phyloP scores from a whole-genome alignment of 2,888 invertebrate genomes.

The Andrena flavipes region DNA sequence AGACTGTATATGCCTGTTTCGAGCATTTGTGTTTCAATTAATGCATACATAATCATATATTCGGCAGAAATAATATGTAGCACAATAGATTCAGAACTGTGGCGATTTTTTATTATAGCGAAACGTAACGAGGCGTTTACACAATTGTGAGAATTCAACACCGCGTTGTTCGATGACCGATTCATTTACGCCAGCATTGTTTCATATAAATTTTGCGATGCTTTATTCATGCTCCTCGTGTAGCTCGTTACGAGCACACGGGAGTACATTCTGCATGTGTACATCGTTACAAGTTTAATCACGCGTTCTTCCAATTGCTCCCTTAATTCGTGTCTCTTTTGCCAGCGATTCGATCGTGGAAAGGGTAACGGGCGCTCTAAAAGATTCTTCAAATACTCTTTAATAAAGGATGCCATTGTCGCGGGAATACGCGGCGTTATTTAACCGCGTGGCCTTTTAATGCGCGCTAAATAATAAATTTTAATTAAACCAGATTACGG shows the following conservation, averaged over 20 bases:
- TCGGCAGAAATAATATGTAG: no score
- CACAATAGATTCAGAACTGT: no score
- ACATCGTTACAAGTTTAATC: not conserved
- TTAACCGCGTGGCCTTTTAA: constrained; percentile 25
- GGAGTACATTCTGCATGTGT: not conserved
- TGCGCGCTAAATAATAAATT: constrained; percentile 40
- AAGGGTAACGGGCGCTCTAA: not conserved
- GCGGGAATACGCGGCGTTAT: constrained; percentile 16
- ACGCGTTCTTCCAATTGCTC: not conserved
- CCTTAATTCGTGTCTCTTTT: not conserved
- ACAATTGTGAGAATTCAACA: no score
- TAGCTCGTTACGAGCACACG: not conserved
- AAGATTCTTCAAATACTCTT: not conserved
- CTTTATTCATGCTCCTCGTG: not conserved
- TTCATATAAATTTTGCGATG: not conserved
- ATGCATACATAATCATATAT: no score
- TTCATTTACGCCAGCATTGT: no score
- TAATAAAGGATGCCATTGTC: constrained; percentile 11
- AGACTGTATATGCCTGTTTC: no score
- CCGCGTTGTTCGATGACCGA: no score
- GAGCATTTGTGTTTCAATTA: no score
- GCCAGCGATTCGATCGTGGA: not conserved
- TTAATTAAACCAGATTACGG: constrained; percentile 42
- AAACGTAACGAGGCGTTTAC: no score
- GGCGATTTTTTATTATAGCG: no score